Evolutionary conservation across 2,888 invertebrate genomes (phyloP).

Genomic region (Campaea margaritaria): DNA sequence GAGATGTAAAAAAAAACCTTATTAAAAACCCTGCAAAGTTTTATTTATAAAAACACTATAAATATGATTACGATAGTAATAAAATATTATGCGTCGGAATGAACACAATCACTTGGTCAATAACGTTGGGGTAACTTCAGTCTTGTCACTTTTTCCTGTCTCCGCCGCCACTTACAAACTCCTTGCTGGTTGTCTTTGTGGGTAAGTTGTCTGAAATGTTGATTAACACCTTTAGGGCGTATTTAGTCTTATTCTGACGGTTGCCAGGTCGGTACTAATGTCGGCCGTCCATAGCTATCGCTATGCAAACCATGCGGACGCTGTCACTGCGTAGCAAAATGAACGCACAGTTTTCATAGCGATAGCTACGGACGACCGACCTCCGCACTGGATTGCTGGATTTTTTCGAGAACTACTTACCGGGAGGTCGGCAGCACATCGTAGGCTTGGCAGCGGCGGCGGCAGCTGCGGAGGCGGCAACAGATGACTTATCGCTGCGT

Average conservation of each 20-base stretch:
- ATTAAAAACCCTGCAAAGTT: background rate
- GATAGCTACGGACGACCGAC: no score
- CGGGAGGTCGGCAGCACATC: conserved; percentile 59
- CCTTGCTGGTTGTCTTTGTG: conserved; percentile 76
- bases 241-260: no score
- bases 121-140: conserved; percentile 18
- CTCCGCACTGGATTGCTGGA: no score
- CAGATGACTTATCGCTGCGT: conserved; percentile 1
- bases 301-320: no score
- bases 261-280: no score
- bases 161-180: conserved; percentile 67
- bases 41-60: conserved; percentile 28
- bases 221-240: no score
- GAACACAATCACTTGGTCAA: background rate
- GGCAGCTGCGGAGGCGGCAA: background rate
- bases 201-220: conserved; percentile 67
- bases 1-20: background rate
- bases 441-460: background rate
- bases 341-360: no score
- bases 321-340: no score
- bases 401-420: no score
- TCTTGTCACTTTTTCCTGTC: conserved; percentile 62
- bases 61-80: conserved; percentile 13
- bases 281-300: no score
- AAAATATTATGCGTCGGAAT: conserved; percentile 6